phyloP scores from a whole-genome alignment of 35 echinoderm and acorn worm genomes.

The Holothuria glaberrima region DNA sequence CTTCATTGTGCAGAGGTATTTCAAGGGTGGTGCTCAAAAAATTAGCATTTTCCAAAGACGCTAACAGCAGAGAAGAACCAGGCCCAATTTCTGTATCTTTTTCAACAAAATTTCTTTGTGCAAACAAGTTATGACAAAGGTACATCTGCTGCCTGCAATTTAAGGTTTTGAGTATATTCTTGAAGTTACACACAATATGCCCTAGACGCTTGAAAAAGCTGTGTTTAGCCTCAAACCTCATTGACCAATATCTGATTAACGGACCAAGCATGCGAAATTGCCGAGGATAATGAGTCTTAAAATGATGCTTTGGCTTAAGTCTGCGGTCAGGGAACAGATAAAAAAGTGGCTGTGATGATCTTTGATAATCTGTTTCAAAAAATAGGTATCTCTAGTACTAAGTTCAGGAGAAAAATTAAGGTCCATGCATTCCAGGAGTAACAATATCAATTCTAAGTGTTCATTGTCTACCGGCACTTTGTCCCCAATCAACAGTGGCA shows the following conservation, averaged over 20 bases:
- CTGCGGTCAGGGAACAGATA: not conserved
- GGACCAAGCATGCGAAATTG: slow-evolving; percentile 44
- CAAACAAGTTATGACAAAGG: slow-evolving; percentile 57
- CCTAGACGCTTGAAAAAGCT: slow-evolving; percentile 61
- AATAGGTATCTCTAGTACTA: slow-evolving; percentile 25
- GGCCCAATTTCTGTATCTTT: slow-evolving; percentile 56
- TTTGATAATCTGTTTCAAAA: slow-evolving; percentile 41
- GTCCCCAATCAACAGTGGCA: slow-evolving; percentile 55
- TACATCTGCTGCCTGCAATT: slow-evolving; percentile 57
- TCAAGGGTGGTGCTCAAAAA: not conserved
- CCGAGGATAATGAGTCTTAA: slow-evolving; percentile 67
- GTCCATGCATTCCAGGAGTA: slow-evolving; percentile 65
- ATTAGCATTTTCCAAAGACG: slow-evolving; percentile 35
- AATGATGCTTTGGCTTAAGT: slow-evolving; percentile 76
- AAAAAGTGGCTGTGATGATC: slow-evolving; percentile 61
- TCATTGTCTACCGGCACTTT: slow-evolving; percentile 47
- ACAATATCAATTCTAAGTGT: slow-evolving; percentile 49
- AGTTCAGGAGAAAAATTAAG: slow-evolving; percentile 54
- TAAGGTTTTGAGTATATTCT: slow-evolving; percentile 61
- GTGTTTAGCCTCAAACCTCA: slow-evolving; percentile 64
- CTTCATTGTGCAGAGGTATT: slow-evolving; percentile 44
- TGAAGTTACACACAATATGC: slow-evolving; percentile 77
- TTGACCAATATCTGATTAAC: slow-evolving; percentile 39
- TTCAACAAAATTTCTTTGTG: not conserved
- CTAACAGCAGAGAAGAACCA: slow-evolving; percentile 28